Conservation (phyloP, 2,797 vertebrate species). For the Sparus aurata region DNA sequence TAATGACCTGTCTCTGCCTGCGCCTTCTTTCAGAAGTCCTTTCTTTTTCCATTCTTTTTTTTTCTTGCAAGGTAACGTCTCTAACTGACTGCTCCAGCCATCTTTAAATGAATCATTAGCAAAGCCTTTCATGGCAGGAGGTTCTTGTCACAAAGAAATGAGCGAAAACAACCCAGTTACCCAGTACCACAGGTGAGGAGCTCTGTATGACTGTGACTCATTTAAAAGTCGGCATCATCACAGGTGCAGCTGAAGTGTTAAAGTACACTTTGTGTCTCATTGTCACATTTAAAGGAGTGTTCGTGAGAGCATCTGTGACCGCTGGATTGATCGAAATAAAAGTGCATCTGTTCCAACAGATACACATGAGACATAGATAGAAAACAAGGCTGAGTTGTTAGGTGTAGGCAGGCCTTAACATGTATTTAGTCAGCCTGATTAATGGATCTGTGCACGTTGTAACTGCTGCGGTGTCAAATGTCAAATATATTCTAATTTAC, state of each 20-base stretch:
- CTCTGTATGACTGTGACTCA: neutral
- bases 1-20: slow-evolving; percentile 45
- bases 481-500: neutral
- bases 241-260: neutral
- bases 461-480: neutral
- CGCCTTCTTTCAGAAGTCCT: slow-evolving; percentile 29
- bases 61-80: slow-evolving; percentile 2
- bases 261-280: too few species aligned
- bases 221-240: neutral
- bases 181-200: neutral
- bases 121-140: slow-evolving; percentile 9
- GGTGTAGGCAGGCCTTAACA: neutral
- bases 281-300: neutral
- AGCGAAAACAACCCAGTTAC: slow-evolving; percentile 24
- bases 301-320: neutral
- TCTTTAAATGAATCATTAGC: slow-evolving; percentile 35
- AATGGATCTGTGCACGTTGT: neutral
- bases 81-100: slow-evolving; percentile 19
- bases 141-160: slow-evolving; percentile 14
- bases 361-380: too few species aligned
- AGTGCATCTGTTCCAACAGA: neutral
- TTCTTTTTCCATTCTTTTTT: neutral
- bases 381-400: neutral
- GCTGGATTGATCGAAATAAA: neutral
- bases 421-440: neutral